Evolutionary conservation across 2,797 vertebrate genomes (phyloP).

Genomic region (Sphenodon punctatus): DNA sequence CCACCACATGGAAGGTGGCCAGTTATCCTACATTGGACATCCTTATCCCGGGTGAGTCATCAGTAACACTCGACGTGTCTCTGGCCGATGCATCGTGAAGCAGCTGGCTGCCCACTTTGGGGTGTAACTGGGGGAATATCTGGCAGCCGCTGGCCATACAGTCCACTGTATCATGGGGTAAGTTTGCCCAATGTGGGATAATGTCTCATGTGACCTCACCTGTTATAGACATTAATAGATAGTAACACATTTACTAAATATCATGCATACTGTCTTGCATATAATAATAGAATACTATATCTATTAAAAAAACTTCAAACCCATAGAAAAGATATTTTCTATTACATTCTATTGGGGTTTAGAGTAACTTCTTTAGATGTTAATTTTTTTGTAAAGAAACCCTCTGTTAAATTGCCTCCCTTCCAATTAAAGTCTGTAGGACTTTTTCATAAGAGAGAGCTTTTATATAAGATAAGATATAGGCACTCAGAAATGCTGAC

Average conservation of each 20-base stretch:
- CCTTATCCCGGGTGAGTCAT: too few relatives aligned
- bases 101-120: too few relatives aligned
- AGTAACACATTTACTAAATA: neutral
- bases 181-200: too few relatives aligned
- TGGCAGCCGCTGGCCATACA: too few relatives aligned
- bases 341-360: neutral
- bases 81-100: too few relatives aligned
- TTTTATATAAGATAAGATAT: fast-evolving
- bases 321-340: neutral
- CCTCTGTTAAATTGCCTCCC: fast-evolving
- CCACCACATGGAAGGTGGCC: too few relatives aligned
- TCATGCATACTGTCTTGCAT: too few relatives aligned
- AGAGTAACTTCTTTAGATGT: neutral
- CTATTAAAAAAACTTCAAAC: neutral
- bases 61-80: too few relatives aligned
- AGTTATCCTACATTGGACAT: too few relatives aligned
- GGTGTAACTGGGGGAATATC: too few relatives aligned
- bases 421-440: neutral
- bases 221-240: neutral
- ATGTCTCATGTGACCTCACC: too few relatives aligned
- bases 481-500: neutral
- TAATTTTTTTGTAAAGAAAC: neutral
- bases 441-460: neutral
- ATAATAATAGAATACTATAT: neutral
- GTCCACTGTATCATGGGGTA: too few relatives aligned